A percentile compares a stretch with the other conserved stretches of the same genome.
Evolutionary conservation across 2,888 invertebrate species (phyloP).

Genomic region (Crepidodera aurea): DNA sequence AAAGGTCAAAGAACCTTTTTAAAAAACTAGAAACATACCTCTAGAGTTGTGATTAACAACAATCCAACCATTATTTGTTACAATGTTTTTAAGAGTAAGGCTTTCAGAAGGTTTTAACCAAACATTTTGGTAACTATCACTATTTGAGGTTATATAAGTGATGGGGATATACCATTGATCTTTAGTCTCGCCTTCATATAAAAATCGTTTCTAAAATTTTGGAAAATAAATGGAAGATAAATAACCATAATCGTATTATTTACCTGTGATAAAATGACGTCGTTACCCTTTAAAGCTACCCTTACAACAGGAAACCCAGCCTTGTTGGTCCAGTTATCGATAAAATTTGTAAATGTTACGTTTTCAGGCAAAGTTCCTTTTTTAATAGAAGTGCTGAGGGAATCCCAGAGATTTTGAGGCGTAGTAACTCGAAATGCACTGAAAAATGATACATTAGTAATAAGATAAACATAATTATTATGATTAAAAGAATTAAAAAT

Average conservation of each 20-base stretch:
- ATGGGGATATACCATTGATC: conserved; percentile 64
- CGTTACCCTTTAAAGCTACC: conserved; percentile 51
- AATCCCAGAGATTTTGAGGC: conserved; percentile 64
- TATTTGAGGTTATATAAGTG: conserved; percentile 61
- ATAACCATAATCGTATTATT: too few species aligned
- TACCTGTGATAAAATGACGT: conserved; percentile 48
- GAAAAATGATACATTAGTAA: conserved; percentile 3
- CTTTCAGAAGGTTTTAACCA: conserved; percentile 50
- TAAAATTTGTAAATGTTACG: conserved; percentile 54
- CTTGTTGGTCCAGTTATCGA: conserved; percentile 70
- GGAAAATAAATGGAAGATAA: too few species aligned
- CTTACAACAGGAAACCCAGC: conserved; percentile 68
- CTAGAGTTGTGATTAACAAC: conserved; percentile 46
- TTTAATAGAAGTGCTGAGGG: conserved; percentile 56
- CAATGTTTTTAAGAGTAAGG: conserved; percentile 20
- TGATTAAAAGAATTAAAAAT: neutral
- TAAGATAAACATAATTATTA: neutral
- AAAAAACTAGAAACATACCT: too few species aligned
- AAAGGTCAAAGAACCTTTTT: too few species aligned
- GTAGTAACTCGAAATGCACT: conserved; percentile 60
- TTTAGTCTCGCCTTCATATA: conserved; percentile 28
- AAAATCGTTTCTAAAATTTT: conserved; percentile 43
- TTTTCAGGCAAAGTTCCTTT: conserved; percentile 29
- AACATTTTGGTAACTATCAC: conserved; percentile 49
- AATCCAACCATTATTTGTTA: conserved; percentile 42